These are phyloP conservation scores for Bothrops alternatus DNA, from an alignment of 2,797 vertebrate species.

Conservation along the genomic window DNA sequence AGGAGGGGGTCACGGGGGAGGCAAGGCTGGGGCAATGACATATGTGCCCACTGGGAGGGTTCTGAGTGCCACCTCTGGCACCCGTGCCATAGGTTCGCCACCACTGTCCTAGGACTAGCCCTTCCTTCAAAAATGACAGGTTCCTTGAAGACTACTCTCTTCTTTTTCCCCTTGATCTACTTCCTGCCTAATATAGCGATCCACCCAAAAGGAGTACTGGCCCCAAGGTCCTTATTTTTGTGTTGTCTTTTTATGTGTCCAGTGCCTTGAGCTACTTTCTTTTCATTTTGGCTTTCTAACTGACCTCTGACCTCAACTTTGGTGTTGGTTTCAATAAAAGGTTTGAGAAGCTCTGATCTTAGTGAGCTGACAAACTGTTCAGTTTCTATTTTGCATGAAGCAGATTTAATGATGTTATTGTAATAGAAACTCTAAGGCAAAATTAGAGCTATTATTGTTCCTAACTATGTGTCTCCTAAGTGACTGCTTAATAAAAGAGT, in stretches of 20 bases:
- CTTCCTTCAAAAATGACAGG: background rate
- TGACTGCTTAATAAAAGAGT: slow-evolving; percentile 54
- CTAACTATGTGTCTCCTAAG: slow-evolving; percentile 59
- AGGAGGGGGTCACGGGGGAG: no score
- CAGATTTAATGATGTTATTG: slow-evolving; percentile 38
- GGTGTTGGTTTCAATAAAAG: slow-evolving; percentile 4
- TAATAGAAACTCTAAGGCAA: slow-evolving; percentile 37
- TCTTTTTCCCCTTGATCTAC: background rate
- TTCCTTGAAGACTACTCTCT: background rate
- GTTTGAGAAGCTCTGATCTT: background rate
- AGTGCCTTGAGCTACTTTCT: background rate
- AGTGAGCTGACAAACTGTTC: slow-evolving; percentile 15
- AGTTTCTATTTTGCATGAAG: slow-evolving; percentile 19
- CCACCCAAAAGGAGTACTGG: background rate
- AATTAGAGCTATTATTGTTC: slow-evolving; percentile 45
- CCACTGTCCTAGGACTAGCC: background rate
- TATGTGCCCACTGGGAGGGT: no score
- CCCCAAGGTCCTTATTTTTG: background rate
- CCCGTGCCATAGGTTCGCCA: no score
- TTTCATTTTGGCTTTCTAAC: background rate
- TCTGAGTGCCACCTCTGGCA: no score
- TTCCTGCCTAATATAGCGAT: background rate
- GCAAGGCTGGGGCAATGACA: no score
- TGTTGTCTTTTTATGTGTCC: background rate
- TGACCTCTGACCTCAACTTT: slow-evolving; percentile 11